A percentile compares a stretch with the other conserved stretches of the same genome.
Evolutionary conservation across 2,888 invertebrate species (phyloP).

Genomic region (Caenorhabditis becei): DNA sequence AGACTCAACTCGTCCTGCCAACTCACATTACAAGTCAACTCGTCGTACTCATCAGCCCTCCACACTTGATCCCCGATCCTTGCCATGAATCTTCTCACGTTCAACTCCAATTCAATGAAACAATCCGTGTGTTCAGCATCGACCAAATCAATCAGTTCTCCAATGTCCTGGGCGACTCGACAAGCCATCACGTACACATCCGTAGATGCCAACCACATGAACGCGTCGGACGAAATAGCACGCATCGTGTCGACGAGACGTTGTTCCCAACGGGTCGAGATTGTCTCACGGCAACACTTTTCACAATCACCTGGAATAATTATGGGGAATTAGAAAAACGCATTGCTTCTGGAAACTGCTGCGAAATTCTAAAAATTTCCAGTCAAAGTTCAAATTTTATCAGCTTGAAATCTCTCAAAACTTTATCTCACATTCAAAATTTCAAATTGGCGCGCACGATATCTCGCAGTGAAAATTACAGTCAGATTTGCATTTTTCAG

Average conservation of each 20-base stretch:
- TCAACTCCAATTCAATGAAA: conserved; percentile 50
- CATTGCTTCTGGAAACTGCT: too few species aligned
- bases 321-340: too few species aligned
- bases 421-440: too few species aligned
- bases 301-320: conserved; percentile 53
- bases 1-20: too few species aligned
- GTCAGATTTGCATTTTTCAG: too few species aligned
- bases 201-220: conserved; percentile 73
- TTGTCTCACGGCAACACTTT: conserved; percentile 45
- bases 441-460: too few species aligned
- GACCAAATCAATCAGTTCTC: conserved; percentile 47
- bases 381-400: too few species aligned
- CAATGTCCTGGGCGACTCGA: conserved; percentile 66
- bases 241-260: conserved; percentile 68
- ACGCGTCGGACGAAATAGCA: conserved; percentile 71
- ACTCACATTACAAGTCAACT: conserved; percentile 44
- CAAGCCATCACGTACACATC: conserved; percentile 73
- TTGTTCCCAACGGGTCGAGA: conserved; percentile 17
- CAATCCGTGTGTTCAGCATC: conserved; percentile 35
- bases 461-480: too few species aligned
- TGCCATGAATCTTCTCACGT: conserved; percentile 68
- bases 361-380: too few species aligned
- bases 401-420: too few species aligned
- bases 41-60: conserved; percentile 70
- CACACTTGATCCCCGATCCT: conserved; percentile 71